Evolutionary conservation across 2,888 invertebrate genomes (phyloP).

Genomic region (Apamea crenata): DNA sequence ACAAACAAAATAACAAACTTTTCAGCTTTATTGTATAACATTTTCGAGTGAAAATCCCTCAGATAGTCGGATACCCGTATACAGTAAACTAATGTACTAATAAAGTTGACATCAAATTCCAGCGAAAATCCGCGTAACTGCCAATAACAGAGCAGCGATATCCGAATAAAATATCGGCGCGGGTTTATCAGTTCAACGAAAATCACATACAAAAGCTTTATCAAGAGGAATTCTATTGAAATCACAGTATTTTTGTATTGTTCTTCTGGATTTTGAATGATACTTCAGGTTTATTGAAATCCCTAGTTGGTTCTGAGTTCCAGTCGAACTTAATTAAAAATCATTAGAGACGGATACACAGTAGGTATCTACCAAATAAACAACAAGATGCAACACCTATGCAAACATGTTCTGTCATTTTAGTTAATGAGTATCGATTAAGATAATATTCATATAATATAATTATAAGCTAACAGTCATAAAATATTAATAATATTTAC

Average conservation of each 20-base stretch:
- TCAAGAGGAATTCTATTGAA: conserved; percentile 15
- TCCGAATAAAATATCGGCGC: conserved; percentile 42
- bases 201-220: conserved; percentile 52
- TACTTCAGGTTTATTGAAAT: conserved; percentile 13
- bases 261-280: conserved; percentile 2
- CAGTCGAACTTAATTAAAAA: background rate
- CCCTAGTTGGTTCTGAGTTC: background rate
- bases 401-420: no score
- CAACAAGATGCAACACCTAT: background rate
- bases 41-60: background rate
- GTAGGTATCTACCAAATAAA: background rate
- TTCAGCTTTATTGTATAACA: no score
- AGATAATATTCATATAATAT: no score
- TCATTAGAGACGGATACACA: no score
- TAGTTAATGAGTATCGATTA: no score
- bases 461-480: no score
- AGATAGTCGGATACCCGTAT: background rate
- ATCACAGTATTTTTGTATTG: conserved; percentile 5
- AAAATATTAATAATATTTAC: no score
- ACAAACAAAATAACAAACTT: no score
- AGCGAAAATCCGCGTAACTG: conserved; percentile 39
- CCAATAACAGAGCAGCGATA: conserved; percentile 40
- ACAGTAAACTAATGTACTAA: background rate
- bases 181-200: conserved; percentile 44
- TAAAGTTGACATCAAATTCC: conserved; percentile 21